phyloP scores from a whole-genome alignment of 1,140 invertebrate species.

The Brachionus rubens region DNA sequence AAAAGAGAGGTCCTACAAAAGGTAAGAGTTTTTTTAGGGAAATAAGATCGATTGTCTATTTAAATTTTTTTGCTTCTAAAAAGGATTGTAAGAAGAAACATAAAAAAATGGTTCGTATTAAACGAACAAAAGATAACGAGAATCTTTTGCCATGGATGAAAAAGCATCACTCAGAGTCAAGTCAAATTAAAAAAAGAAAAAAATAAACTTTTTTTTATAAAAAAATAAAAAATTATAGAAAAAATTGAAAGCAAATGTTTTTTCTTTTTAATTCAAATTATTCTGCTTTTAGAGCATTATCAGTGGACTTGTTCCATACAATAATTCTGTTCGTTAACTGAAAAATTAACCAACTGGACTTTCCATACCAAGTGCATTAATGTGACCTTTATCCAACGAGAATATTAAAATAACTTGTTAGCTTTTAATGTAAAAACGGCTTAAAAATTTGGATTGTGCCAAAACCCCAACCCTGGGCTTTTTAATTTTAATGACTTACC shows the following conservation, averaged over 20 bases:
- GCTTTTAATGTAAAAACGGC: too few species aligned
- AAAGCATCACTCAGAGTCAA: neutral
- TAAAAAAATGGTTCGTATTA: conserved; percentile 45
- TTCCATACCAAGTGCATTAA: too few species aligned
- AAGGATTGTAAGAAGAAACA: conserved; percentile 42
- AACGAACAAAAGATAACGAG: conserved; percentile 30
- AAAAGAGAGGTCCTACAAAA: conserved; percentile 1
- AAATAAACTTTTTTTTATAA: neutral
- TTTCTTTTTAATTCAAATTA: neutral
- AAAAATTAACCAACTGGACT: too few species aligned
- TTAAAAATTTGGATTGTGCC: too few species aligned
- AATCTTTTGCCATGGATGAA: conserved; percentile 42
- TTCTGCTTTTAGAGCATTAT: too few species aligned
- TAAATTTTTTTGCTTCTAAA: neutral
- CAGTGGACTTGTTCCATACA: too few species aligned
- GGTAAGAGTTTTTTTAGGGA: neutral
- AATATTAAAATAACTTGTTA: too few species aligned
- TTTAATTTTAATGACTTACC: too few species aligned
- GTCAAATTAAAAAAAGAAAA: neutral
- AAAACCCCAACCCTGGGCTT: too few species aligned
- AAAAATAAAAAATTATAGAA: neutral
- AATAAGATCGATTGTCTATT: neutral
- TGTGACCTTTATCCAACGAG: too few species aligned
- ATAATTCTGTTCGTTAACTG: too few species aligned
- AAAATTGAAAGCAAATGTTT: neutral